Conservation (phyloP, 1,140 invertebrate species). For the Cotesia glomerata region DNA sequence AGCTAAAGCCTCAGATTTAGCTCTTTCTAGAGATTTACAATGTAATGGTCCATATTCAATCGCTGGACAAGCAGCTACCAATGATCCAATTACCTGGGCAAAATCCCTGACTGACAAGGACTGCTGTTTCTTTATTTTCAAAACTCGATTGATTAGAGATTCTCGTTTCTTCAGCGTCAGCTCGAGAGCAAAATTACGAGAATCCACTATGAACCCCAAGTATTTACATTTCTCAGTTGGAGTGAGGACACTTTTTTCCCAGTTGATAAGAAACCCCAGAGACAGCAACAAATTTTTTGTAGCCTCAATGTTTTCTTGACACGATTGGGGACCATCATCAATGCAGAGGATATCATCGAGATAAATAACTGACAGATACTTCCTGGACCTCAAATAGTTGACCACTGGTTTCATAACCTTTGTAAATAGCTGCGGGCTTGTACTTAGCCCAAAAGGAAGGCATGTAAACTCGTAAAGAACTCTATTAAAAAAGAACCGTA, state of each 20-base stretch:
- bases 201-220: conserved; percentile 2
- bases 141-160: not conserved
- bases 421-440: not conserved
- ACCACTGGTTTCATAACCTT: conserved; percentile 10
- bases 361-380: conserved; percentile 5
- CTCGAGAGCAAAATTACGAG: not conserved
- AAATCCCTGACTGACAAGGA: conserved; percentile 32
- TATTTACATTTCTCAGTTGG: conserved; percentile 7
- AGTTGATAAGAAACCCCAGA: conserved; percentile 6
- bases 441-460: conserved; percentile 1
- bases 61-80: conserved; percentile 33
- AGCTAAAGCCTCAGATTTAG: not conserved
- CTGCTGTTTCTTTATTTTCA: conserved; percentile 2
- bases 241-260: not conserved
- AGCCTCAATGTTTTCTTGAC: not conserved
- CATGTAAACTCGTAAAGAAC: not conserved
- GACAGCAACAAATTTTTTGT: not conserved
- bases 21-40: conserved; percentile 26
- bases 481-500: not conserved
- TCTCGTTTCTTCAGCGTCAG: not conserved
- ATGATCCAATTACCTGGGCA: conserved; percentile 28
- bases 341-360: conserved; percentile 11
- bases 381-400: not conserved
- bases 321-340: not conserved
- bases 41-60: conserved; percentile 32